Percentiles rank a stretch among this genome's conserved stretches.
Evolutionary conservation across 64 coral and sea anemone genomes (phyloP).

Genomic region (Stylophora pistillata): DNA sequence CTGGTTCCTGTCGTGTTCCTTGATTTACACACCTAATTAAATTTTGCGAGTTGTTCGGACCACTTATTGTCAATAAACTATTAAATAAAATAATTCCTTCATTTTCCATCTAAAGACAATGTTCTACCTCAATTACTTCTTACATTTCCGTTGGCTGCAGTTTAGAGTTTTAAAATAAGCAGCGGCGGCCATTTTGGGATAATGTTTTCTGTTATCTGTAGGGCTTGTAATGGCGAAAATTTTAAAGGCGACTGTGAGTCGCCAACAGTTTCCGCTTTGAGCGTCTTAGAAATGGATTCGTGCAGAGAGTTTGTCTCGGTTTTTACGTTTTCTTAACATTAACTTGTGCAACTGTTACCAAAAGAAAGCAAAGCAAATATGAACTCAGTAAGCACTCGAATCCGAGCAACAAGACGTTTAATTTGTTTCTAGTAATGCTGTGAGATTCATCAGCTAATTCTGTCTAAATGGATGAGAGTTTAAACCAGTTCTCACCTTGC

Average conservation of each 20-base stretch:
- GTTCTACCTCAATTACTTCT: slow-evolving; percentile 24
- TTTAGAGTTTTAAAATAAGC: slow-evolving; percentile 4
- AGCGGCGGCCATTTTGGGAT: slow-evolving; percentile 39
- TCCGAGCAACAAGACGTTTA: not conserved
- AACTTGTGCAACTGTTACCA: not conserved
- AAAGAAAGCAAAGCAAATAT: not conserved
- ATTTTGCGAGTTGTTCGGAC: slow-evolving; percentile 40
- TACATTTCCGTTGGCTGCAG: slow-evolving; percentile 14
- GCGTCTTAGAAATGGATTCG: slow-evolving; percentile 62
- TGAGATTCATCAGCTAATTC: slow-evolving; percentile 4
- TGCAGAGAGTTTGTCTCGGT: slow-evolving; percentile 46
- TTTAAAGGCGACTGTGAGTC: slow-evolving; percentile 65
- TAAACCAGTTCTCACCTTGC: slow-evolving; percentile 35
- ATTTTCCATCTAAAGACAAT: slow-evolving; percentile 15
- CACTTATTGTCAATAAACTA: slow-evolving; percentile 30
- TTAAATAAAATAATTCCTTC: slow-evolving; percentile 32
- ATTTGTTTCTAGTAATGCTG: not conserved
- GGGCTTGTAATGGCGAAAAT: slow-evolving; percentile 31
- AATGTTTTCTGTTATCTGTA: slow-evolving; percentile 37
- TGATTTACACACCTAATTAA: slow-evolving; percentile 42
- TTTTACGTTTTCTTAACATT: not conserved
- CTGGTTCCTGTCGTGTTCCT: not conserved
- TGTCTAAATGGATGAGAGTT: slow-evolving; percentile 33
- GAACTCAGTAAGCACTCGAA: not conserved
- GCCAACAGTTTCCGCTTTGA: slow-evolving; percentile 78